These are phyloP conservation scores for Teleopsis dalmanni DNA, from an alignment of 1,140 invertebrate species.

Conservation along the genomic window DNA sequence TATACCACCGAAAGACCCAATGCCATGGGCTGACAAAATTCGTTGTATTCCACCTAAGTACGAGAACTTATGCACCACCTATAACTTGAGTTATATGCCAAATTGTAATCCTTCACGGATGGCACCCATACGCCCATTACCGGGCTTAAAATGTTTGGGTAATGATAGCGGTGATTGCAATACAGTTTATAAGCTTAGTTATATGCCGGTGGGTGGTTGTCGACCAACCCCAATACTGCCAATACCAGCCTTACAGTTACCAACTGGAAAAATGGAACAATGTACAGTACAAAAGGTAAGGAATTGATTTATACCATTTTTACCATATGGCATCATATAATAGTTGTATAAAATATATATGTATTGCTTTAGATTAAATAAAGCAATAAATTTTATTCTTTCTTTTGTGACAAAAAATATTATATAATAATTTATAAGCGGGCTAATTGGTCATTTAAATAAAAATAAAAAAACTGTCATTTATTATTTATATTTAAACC, in stretches of 20 bases:
- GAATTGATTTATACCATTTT: too few species aligned
- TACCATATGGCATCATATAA: not conserved
- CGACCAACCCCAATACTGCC: slow-evolving; percentile 41
- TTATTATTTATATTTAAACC: too few species aligned
- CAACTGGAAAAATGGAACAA: slow-evolving; percentile 34
- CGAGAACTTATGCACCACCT: slow-evolving; percentile 35
- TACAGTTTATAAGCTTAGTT: slow-evolving; percentile 51
- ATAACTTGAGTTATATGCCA: slow-evolving; percentile 45
- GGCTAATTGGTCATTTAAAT: too few species aligned
- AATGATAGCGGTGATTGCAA: slow-evolving; percentile 19
- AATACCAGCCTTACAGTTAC: slow-evolving; percentile 43
- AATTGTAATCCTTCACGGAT: slow-evolving; percentile 45
- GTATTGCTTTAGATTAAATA: too few species aligned
- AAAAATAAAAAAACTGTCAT: too few species aligned
- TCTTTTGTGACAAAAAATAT: too few species aligned
- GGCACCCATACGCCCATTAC: slow-evolving; percentile 41
- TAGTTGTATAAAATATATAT: too few species aligned
- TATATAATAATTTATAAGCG: too few species aligned
- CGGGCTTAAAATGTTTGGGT: slow-evolving; percentile 24
- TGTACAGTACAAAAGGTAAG: slow-evolving; percentile 52
- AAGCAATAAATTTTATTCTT: too few species aligned
- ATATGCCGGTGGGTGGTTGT: slow-evolving; percentile 46
- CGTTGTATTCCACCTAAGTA: slow-evolving; percentile 35
- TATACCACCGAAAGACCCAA: slow-evolving; percentile 44
- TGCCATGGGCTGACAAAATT: slow-evolving; percentile 47